Conservation (phyloP, 1,140 invertebrate genomes). For the Nasonia vitripennis region DNA sequence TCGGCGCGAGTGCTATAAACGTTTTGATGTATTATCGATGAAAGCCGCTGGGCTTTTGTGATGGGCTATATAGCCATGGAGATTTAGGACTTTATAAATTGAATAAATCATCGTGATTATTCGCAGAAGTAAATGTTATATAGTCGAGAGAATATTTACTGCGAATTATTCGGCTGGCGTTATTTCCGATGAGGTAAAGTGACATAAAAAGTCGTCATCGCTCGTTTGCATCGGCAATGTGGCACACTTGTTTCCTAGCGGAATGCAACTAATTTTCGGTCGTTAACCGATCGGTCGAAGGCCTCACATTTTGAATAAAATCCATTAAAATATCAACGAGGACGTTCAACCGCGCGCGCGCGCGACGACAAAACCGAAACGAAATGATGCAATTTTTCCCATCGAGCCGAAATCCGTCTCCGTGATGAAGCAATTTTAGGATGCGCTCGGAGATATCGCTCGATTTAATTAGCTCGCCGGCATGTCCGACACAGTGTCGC, state of each 20-base stretch:
- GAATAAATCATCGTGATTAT: too few species aligned
- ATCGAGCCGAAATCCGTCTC: too few species aligned
- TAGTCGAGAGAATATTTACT: too few species aligned
- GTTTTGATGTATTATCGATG: constrained; percentile 24
- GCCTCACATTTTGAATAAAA: constrained; percentile 47
- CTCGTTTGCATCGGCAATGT: constrained; percentile 19
- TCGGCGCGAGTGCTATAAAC: background rate
- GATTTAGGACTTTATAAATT: too few species aligned
- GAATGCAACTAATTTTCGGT: constrained; percentile 51
- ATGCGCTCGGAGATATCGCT: constrained; percentile 15
- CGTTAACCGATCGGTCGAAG: constrained; percentile 49
- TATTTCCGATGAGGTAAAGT: background rate
- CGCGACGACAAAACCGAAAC: too few species aligned
- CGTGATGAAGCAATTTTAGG: constrained; percentile 24
- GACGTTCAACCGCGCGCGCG: too few species aligned
- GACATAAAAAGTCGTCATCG: background rate
- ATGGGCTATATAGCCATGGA: too few species aligned
- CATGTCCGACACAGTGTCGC: constrained; percentile 24
- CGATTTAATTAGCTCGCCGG: constrained; percentile 35
- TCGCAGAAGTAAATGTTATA: too few species aligned
- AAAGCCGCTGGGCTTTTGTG: background rate
- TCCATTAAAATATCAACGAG: constrained; percentile 51
- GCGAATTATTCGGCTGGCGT: too few species aligned
- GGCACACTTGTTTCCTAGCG: constrained; percentile 32
- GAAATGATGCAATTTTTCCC: too few species aligned